Conservation (phyloP, 2,888 invertebrate species). For the Chrysolina oricalcia region DNA sequence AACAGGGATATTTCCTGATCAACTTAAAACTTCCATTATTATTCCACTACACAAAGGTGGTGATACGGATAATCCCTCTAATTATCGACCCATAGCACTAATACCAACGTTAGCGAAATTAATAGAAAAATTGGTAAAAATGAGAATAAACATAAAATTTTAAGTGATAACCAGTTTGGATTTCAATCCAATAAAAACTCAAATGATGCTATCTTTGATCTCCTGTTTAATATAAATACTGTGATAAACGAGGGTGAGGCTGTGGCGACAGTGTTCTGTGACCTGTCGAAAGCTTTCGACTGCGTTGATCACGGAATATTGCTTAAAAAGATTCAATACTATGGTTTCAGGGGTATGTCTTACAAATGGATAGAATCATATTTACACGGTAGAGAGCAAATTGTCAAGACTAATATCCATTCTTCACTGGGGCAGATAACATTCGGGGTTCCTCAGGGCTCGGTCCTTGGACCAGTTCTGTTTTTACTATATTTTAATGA, state of each 20-base stretch:
- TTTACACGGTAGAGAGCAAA: neutral
- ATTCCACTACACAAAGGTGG: neutral
- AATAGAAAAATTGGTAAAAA: neutral
- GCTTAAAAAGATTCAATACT: neutral
- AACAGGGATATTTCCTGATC: neutral
- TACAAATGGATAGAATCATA: neutral
- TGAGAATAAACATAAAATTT: conserved; percentile 4
- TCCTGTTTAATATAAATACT: conserved; percentile 12
- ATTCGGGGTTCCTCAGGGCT: neutral
- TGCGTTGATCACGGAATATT: neutral
- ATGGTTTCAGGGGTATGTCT: neutral
- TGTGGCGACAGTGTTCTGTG: conserved; percentile 12
- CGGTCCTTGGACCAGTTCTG: neutral
- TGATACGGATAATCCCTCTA: neutral
- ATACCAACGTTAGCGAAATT: neutral
- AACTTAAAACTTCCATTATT: neutral
- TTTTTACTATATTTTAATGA: no score
- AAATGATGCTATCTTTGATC: conserved; percentile 19
- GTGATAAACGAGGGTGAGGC: neutral
- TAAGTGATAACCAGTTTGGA: conserved; percentile 13
- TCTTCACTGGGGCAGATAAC: neutral
- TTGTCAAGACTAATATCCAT: neutral
- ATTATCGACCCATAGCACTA: neutral
- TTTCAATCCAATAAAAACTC: conserved; percentile 22
- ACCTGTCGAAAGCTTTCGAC: conserved; percentile 1